These are phyloP conservation scores for Cygnus olor DNA, from an alignment of 2,797 vertebrate species.

Conservation along the genomic window DNA sequence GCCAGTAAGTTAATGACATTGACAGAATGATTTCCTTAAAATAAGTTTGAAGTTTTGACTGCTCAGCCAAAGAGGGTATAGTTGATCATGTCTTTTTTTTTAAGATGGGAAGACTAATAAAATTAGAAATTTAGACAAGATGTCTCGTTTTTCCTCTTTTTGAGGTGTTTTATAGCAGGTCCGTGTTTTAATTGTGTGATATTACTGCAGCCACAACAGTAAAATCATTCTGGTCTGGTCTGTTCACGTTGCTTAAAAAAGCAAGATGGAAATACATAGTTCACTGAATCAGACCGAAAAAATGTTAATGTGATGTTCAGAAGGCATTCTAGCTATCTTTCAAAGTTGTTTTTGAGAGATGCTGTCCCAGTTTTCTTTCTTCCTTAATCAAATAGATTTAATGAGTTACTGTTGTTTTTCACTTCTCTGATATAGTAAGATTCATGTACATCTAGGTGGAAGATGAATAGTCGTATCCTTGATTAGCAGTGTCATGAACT, in stretches of 20 bases:
- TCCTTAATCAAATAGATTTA: not conserved
- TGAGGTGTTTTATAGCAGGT: not conserved
- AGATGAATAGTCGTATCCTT: not conserved
- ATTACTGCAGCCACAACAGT: not conserved
- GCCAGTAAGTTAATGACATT: not conserved
- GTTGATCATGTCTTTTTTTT: not conserved
- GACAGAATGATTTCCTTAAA: not conserved
- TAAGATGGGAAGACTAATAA: not conserved
- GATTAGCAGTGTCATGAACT: not conserved
- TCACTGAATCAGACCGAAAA: not conserved
- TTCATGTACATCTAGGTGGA: not conserved
- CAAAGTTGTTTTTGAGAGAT: not conserved
- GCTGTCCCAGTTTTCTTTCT: not conserved
- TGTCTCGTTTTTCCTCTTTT: not conserved
- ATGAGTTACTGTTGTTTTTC: not conserved
- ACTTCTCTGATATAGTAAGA: not conserved
- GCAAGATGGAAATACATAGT: not conserved
- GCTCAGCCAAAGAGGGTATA: not conserved
- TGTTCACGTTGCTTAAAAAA: not conserved
- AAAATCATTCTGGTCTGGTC: not conserved
- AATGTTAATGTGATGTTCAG: not conserved
- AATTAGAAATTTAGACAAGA: not conserved
- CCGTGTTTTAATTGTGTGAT: not conserved
- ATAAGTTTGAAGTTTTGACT: not conserved
- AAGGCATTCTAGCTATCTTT: not conserved